These are phyloP conservation scores for Cryptocephalus primarius DNA, from an alignment of 2,888 invertebrate species.

Conservation along the genomic window DNA sequence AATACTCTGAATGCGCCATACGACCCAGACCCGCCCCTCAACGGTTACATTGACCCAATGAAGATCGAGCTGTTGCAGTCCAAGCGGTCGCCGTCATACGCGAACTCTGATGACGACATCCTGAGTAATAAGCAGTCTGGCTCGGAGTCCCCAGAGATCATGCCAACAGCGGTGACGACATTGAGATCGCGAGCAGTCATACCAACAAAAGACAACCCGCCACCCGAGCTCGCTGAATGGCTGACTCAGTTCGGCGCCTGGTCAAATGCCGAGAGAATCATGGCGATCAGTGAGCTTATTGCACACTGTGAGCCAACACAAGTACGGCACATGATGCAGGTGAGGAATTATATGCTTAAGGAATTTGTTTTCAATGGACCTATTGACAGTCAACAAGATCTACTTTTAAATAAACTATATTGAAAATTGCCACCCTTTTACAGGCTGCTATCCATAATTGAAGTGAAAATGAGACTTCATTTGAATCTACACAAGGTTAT, in stretches of 20 bases:
- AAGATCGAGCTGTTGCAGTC: not conserved
- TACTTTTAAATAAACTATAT: no score
- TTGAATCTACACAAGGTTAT: no score
- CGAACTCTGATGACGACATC: not conserved
- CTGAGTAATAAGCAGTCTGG: not conserved
- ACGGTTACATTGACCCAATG: not conserved
- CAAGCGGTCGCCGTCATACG: not conserved
- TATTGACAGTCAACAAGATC: no score
- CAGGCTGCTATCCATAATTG: no score
- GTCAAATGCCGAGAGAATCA: constrained; percentile 79
- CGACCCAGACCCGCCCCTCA: not conserved
- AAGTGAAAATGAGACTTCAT: no score
- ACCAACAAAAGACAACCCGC: constrained; percentile 70
- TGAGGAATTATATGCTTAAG: constrained; percentile 2
- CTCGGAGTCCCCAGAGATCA: constrained; percentile 2
- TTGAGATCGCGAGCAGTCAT: constrained; percentile 40
- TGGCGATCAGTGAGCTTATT: constrained; percentile 84
- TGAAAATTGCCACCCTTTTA: no score
- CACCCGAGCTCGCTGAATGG: constrained; percentile 67
- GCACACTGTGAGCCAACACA: constrained; percentile 80
- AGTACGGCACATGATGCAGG: constrained; percentile 89
- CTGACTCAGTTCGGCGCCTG: constrained; percentile 67
- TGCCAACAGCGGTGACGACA: constrained; percentile 8
- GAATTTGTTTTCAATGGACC: no score
- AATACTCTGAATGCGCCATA: constrained; percentile 8